These are phyloP conservation scores for Stenichneumon culpator DNA, from an alignment of 2,888 invertebrate genomes.

Conservation along the genomic window DNA sequence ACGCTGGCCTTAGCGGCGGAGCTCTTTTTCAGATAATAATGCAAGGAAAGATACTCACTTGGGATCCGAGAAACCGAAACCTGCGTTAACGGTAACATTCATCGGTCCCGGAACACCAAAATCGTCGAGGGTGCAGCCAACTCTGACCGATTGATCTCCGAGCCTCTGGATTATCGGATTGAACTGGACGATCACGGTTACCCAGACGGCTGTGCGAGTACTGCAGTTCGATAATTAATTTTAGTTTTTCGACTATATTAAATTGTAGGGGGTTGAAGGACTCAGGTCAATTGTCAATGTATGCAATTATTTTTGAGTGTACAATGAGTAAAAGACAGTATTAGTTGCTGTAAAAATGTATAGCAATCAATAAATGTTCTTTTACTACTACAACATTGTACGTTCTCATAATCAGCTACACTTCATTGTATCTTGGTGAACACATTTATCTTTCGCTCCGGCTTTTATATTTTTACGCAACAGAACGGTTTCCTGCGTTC, in stretches of 20 bases:
- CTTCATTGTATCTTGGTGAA: neutral
- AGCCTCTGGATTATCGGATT: conserved; percentile 94
- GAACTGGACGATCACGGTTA: conserved; percentile 93
- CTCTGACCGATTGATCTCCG: conserved; percentile 93
- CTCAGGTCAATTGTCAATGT: no score
- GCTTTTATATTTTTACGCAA: neutral
- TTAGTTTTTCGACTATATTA: neutral
- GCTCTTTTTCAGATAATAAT: neutral
- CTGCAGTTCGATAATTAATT: conserved; percentile 84
- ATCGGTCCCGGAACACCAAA: conserved; percentile 83
- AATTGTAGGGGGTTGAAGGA: neutral
- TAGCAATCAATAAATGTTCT: no score
- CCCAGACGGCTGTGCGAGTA: conserved; percentile 89
- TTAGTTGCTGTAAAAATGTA: no score
- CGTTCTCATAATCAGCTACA: neutral
- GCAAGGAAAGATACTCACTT: conserved; percentile 83
- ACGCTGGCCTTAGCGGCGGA: no score
- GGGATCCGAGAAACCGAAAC: conserved; percentile 86
- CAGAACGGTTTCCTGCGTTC: neutral
- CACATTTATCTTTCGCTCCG: neutral
- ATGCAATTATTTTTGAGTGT: no score
- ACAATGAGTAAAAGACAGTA: no score
- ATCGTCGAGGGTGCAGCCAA: conserved; percentile 90
- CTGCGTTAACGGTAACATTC: conserved; percentile 87
- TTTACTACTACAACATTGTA: neutral